These are phyloP conservation scores for Caenorhabditis latens DNA, from an alignment of 1,140 invertebrate genomes.

Conservation along the genomic window DNA sequence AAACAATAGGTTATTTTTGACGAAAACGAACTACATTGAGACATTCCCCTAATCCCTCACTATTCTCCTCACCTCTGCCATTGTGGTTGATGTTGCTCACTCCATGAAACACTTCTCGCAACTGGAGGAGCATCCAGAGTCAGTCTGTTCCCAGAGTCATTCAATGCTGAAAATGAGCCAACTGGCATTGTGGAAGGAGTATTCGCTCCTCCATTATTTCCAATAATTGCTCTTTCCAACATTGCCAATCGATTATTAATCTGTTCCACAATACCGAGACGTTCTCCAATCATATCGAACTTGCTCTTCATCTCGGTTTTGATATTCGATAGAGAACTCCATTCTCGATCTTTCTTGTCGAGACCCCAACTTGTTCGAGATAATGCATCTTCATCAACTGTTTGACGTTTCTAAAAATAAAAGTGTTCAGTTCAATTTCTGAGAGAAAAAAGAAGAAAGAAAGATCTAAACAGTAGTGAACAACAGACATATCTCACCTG, in stretches of 20 bases:
- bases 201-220: slow-evolving; percentile 31
- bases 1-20: background rate
- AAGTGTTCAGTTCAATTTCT: background rate
- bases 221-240: slow-evolving; percentile 41
- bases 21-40: no score
- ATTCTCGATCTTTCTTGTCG: slow-evolving; percentile 59
- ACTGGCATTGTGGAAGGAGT: slow-evolving; percentile 64
- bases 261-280: slow-evolving; percentile 53
- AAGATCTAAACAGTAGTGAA: no score
- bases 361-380: slow-evolving; percentile 58
- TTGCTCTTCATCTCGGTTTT: slow-evolving; percentile 63
- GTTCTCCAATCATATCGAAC: slow-evolving; percentile 62
- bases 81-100: slow-evolving; percentile 54
- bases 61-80: slow-evolving; percentile 57
- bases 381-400: slow-evolving; percentile 63
- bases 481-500: no score
- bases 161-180: slow-evolving; percentile 60
- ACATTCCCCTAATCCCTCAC: no score
- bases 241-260: slow-evolving; percentile 51
- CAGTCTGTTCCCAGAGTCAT: slow-evolving; percentile 50
- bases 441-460: no score
- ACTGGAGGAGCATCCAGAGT: slow-evolving; percentile 46
- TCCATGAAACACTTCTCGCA: slow-evolving; percentile 61
- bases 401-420: slow-evolving; percentile 61
- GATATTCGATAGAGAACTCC: slow-evolving; percentile 63